phyloP scores from a whole-genome alignment of 2,888 invertebrate genomes.

The Ligdia adustata region DNA sequence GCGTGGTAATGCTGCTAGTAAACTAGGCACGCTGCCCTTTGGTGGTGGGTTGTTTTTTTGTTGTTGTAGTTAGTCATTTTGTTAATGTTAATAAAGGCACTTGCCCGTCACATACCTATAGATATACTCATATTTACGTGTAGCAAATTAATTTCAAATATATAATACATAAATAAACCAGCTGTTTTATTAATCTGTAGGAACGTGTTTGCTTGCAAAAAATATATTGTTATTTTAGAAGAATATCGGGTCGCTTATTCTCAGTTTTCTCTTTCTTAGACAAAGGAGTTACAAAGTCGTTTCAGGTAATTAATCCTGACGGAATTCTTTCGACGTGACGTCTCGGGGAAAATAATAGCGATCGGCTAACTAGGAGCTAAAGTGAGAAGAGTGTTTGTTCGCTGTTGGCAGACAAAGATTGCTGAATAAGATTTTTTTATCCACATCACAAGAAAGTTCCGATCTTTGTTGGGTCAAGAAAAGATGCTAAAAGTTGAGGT shows the following conservation, averaged over 20 bases:
- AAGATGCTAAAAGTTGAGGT: slow-evolving; percentile 7
- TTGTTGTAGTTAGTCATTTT: too few relatives aligned
- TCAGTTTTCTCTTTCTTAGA: slow-evolving; percentile 43
- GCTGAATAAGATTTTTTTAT: slow-evolving; percentile 14
- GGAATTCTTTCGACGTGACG: slow-evolving; percentile 65
- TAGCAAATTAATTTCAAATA: too few relatives aligned
- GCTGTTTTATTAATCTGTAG: too few relatives aligned
- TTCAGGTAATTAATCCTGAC: slow-evolving; percentile 72
- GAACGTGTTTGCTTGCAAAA: too few relatives aligned
- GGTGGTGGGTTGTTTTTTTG: too few relatives aligned
- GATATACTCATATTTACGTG: too few relatives aligned
- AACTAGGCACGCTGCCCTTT: too few relatives aligned
- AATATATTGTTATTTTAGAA: too few relatives aligned
- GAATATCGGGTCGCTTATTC: slow-evolving; percentile 15
- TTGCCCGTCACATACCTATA: too few relatives aligned
- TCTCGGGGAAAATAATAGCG: slow-evolving; percentile 59
- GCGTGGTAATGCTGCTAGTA: too few relatives aligned
- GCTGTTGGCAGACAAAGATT: slow-evolving; percentile 18
- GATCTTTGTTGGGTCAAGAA: slow-evolving; percentile 8
- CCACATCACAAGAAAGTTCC: slow-evolving; percentile 11
- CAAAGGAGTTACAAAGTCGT: slow-evolving; percentile 65
- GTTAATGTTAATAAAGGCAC: too few relatives aligned
- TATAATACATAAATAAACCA: too few relatives aligned
- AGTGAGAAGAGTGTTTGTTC: slow-evolving; percentile 22
- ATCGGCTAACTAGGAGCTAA: slow-evolving; percentile 38